Percentiles rank a stretch among this genome's conserved stretches.
Evolutionary conservation across 2,113 vertebrate species (phyloP).

Genomic region (Sceloporus undulatus): DNA sequence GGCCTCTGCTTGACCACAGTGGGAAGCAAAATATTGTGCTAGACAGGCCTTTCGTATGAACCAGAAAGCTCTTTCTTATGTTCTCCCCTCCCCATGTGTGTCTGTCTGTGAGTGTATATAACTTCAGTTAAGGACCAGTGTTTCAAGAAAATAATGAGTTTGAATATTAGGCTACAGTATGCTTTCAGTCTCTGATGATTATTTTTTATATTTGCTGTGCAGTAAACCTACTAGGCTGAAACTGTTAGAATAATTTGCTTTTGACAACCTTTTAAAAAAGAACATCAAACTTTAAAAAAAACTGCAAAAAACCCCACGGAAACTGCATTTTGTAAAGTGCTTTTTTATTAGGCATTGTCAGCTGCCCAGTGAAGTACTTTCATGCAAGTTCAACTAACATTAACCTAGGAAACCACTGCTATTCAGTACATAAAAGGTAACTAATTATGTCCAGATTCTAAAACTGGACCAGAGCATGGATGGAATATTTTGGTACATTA

Average conservation of each 20-base stretch:
- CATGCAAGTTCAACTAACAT: constrained; percentile 57
- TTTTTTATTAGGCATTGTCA: constrained; percentile 72
- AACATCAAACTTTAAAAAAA: constrained; percentile 43
- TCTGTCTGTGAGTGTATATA: too few species aligned
- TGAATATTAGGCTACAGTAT: constrained; percentile 38
- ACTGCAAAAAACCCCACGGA: constrained; percentile 36
- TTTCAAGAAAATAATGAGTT: constrained; percentile 35
- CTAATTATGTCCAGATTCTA: constrained; percentile 33
- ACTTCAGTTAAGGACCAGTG: background rate
- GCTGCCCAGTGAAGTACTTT: constrained; percentile 58
- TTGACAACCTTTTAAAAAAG: constrained; percentile 49
- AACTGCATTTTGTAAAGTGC: constrained; percentile 57
- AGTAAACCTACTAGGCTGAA: constrained; percentile 37
- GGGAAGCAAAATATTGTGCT: background rate
- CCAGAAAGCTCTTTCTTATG: background rate
- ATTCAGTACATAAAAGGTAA: constrained; percentile 46
- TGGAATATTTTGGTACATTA: constrained; percentile 43
- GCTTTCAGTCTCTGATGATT: constrained; percentile 4
- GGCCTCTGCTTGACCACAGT: background rate
- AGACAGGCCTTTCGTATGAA: background rate
- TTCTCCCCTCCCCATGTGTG: too few species aligned
- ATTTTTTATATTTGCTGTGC: constrained; percentile 17
- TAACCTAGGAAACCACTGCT: constrained; percentile 58
- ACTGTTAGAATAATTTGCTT: constrained; percentile 26
- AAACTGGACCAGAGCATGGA: constrained; percentile 28